A percentile compares a stretch with the other conserved stretches of the same genome.
Evolutionary conservation across 2,113 vertebrate genomes (phyloP).

Genomic region (Embiotoca jacksoni): DNA sequence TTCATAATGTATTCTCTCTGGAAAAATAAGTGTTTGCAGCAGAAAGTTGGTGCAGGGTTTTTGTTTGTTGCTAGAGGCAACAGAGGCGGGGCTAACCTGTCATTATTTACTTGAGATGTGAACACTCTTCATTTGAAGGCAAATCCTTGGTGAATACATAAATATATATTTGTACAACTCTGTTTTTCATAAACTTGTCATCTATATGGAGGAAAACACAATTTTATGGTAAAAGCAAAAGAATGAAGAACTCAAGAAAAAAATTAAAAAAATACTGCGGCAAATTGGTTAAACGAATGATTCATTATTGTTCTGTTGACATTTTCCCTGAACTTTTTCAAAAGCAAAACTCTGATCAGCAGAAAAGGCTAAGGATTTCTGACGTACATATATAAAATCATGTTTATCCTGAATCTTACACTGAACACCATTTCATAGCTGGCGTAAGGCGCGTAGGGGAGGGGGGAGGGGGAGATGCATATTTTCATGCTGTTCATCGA

Average conservation of each 20-base stretch:
- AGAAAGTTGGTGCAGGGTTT: slow-evolving; percentile 39
- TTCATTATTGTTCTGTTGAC: slow-evolving; percentile 47
- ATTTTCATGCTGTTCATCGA: slow-evolving; percentile 40
- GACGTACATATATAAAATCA: background rate
- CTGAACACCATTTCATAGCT: slow-evolving; percentile 20
- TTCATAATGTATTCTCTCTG: slow-evolving; percentile 30
- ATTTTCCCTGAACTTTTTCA: slow-evolving; percentile 62
- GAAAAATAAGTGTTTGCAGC: slow-evolving; percentile 42
- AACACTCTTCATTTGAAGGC: slow-evolving; percentile 71
- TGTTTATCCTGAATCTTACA: slow-evolving; percentile 31
- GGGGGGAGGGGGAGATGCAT: slow-evolving; percentile 54
- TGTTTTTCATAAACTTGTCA: slow-evolving; percentile 24
- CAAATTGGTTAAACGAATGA: slow-evolving; percentile 22
- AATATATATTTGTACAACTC: slow-evolving; percentile 56
- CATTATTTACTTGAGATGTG: slow-evolving; percentile 42
- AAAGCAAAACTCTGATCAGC: slow-evolving; percentile 34
- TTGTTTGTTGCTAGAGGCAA: slow-evolving; percentile 59
- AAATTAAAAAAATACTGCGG: slow-evolving; percentile 25
- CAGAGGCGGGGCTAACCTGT: slow-evolving; percentile 61
- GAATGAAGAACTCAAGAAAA: background rate
- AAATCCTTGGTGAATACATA: slow-evolving; percentile 75
- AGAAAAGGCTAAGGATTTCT: slow-evolving; percentile 14
- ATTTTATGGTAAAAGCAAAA: slow-evolving; percentile 17
- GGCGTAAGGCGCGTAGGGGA: slow-evolving; percentile 57
- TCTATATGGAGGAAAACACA: slow-evolving; percentile 30